Conservation (phyloP, 2,888 invertebrate genomes). For the Hirtodrosophila confusa region DNA sequence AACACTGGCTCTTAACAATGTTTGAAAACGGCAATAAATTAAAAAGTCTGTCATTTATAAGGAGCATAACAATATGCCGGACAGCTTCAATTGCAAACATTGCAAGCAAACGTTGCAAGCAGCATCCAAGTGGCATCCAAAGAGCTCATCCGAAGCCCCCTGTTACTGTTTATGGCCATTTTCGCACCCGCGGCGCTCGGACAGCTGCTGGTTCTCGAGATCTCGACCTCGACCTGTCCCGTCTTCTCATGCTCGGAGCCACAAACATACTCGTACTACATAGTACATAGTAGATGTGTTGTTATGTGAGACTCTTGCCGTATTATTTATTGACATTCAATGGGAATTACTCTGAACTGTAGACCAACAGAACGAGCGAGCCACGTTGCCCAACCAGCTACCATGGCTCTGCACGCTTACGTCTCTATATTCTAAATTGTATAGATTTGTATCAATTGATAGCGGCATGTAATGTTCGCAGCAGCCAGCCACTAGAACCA, state of each 20-base stretch:
- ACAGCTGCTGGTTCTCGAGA: constrained; percentile 36
- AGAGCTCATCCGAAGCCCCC: constrained; percentile 15
- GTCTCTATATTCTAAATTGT: constrained; percentile 69
- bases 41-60: constrained; percentile 54
- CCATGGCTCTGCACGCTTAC: constrained; percentile 56
- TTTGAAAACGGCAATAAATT: constrained; percentile 41
- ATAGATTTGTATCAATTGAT: constrained; percentile 76
- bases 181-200: constrained; percentile 73
- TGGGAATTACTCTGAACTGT: constrained; percentile 28
- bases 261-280: constrained; percentile 1
- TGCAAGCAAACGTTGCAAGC: background rate
- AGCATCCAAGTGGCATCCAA: constrained; percentile 11
- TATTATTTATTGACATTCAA: constrained; percentile 82
- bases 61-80: constrained; percentile 55
- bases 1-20: background rate
- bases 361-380: constrained; percentile 5
- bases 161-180: constrained; percentile 50
- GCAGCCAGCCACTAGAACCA: constrained; percentile 20
- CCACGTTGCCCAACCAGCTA: background rate
- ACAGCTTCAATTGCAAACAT: constrained; percentile 43
- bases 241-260: constrained; percentile 52
- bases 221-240: constrained; percentile 82
- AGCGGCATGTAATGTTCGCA: constrained; percentile 55
- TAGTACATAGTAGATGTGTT: constrained; percentile 16
- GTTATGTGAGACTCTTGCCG: constrained; percentile 61